Base-by-base conservation (phyloP, 2,888 invertebrate genomes). In the Prostheceraeus crozeri region DNA sequence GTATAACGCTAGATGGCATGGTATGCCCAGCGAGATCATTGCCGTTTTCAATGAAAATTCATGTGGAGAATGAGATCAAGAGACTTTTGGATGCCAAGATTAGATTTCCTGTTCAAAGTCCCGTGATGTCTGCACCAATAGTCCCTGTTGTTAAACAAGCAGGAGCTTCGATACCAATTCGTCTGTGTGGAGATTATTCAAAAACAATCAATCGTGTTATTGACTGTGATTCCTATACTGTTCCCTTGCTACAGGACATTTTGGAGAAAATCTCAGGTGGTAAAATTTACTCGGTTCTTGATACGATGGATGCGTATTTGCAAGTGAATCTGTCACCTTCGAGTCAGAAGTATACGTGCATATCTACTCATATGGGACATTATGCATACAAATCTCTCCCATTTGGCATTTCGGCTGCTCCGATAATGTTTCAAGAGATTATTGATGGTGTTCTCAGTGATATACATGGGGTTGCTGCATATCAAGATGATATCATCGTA, bases 381-480 rank as follows among this genome's bases (percentile, higher is more conserved):
- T 57, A 58, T 33, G 57, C 54, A 2, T 57, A 58, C 14, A 57
- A 14, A 23, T 28, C 23, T n/a, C 23, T 57, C n/a, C 59, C 23
- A 58, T 57, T 57, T 21, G 59, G 57, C 14, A 59, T 57, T 19
- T 57, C 57, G 6, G 57, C 57, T n/a, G 57, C 57, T 16, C 59
- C 57, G 16, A 8, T 55, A 3, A 57, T 57, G 19, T 57, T 57
- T 28, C 57, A 57, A 58, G 57, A 57, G 28, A 28, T 46, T 28
- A 58, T 56, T 11, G 19, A 57, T 14, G 25, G 14, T 2, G 57
- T 57, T 56, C 27, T 57, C 6, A 57, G 25, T 28, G 54, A 57
- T 27, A 55, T 57, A 6, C 56, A 46, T 3, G 25, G 30, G 16
- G 57, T 58, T 3, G 57, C 57, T 21, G 16, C 23, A 4, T 57